These are phyloP conservation scores for Scalopus aquaticus DNA, from an alignment of 2,113 vertebrate genomes.

Conservation along the genomic window DNA sequence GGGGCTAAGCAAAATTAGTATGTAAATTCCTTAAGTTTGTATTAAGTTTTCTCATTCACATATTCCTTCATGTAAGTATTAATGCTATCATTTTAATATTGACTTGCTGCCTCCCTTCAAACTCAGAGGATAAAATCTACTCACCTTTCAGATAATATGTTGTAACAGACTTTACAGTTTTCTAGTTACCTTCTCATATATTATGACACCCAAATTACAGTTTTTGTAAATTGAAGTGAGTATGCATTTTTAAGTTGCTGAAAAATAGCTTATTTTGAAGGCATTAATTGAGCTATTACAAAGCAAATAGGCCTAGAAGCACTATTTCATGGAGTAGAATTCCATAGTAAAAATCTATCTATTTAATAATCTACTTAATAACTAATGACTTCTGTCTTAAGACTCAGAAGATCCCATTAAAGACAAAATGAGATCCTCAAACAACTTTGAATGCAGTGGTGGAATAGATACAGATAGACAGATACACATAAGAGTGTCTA, in stretches of 20 bases:
- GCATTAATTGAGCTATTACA: neutral
- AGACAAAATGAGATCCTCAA: neutral
- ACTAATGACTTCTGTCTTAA: neutral
- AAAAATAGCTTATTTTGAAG: conserved; percentile 40
- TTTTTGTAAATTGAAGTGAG: neutral
- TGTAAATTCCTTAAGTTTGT: neutral
- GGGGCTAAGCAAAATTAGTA: neutral
- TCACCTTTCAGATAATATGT: neutral
- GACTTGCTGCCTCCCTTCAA: neutral
- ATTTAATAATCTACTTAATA: conserved; percentile 4
- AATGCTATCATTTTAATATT: neutral
- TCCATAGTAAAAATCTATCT: neutral
- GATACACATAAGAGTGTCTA: too few relatives aligned
- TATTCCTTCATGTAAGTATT: neutral
- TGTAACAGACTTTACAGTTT: neutral
- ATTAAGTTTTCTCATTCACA: neutral
- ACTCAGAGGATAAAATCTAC: neutral
- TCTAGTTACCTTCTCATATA: conserved; percentile 1
- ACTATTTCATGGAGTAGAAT: neutral
- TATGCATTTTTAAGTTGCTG: neutral
- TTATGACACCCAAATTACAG: neutral
- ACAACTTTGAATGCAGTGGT: neutral
- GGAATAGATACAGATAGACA: neutral
- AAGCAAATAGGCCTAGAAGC: neutral
- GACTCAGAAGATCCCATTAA: neutral